A percentile compares a stretch with the other conserved stretches of the same genome.
Evolutionary conservation across 1,140 invertebrate genomes (phyloP).

Genomic region (Gonioctena quinquepunctata): DNA sequence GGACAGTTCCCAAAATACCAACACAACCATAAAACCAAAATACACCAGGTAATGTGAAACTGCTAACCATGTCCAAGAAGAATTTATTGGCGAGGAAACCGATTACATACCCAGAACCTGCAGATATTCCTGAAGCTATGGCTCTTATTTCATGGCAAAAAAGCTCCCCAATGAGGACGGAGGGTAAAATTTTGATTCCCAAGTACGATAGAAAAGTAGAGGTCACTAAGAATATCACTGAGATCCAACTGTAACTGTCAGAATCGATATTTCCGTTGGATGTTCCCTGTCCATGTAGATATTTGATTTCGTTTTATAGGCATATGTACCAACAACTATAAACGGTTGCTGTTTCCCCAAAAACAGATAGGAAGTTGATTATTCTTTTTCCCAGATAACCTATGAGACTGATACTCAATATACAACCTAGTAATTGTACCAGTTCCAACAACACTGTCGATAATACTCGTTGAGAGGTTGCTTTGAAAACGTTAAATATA

Average conservation of each 20-base stretch:
- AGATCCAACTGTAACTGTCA: conserved; percentile 63
- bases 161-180: conserved; percentile 77
- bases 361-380: conserved; percentile 67
- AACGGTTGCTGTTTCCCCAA: conserved; percentile 66
- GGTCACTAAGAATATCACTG: conserved; percentile 66
- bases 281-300: conserved; percentile 18
- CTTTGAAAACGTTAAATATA: conserved; percentile 69
- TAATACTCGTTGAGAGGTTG: conserved; percentile 73
- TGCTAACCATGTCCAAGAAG: conserved; percentile 67
- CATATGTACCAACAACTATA: conserved; percentile 62
- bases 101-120: conserved; percentile 72
- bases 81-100: conserved; percentile 73
- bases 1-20: conserved; percentile 65
- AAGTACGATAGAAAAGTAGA: conserved; percentile 72
- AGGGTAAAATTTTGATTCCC: conserved; percentile 72
- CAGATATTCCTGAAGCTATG: conserved; percentile 68
- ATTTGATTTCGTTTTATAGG: conserved; percentile 49
- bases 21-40: conserved; percentile 68
- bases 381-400: conserved; percentile 72
- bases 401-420: conserved; percentile 66
- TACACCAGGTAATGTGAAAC: conserved; percentile 67
- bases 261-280: neutral
- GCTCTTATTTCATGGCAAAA: conserved; percentile 69
- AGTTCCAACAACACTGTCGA: conserved; percentile 72
- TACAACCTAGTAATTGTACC: conserved; percentile 66